Base-by-base conservation (phyloP, 2,797 vertebrate species). In the Sebastes kiyomatsui region DNA sequence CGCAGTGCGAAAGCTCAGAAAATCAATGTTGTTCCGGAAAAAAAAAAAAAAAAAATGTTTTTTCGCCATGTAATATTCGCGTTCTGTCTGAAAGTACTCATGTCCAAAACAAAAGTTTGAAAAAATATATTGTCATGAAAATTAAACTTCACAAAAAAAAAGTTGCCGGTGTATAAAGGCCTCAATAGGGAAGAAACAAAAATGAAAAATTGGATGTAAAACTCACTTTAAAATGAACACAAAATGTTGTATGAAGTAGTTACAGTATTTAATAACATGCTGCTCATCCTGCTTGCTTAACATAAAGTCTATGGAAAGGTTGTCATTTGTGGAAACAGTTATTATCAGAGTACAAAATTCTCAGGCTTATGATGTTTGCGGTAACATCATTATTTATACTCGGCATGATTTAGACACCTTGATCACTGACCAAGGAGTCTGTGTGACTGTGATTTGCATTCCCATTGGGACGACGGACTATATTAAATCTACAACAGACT, bases 331-430 rank as follows among this genome's bases (percentile, higher is more conserved):
- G 42, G 42, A 79, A 71, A 66, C 59, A 46, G 10, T 59, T 66
- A 55, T 42, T 38, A 75, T 77, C 30, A 64, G 35, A 70, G n/a
- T 58, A 64, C 54, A 81, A 54, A 27, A 78, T 79, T 65, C 65
- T 70, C 66, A 49, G 33, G 70, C 74, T 67, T 61, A 62, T 74
- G 58, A 78, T 80, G 54, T 82, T 77, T 77, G 59, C 84, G 65
- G 55, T 20, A 75, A 73, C 58, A 69, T 84, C 62, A 81, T 90
- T 87, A 88, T 90, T 91, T 88, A 82, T 81, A 62, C 67, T 67
- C 28, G 2, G 28, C 81, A 61, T 81, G 78, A 73, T 85, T 79
- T 71, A 38, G 8, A 52, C 68, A 78, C 80, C 71, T 85, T 86
- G 80, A 90, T 87, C 68, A 87, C 68, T 90, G 84, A 87, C 88